phyloP scores from a whole-genome alignment of 2,888 invertebrate genomes.

The Heteropelma amictum region DNA sequence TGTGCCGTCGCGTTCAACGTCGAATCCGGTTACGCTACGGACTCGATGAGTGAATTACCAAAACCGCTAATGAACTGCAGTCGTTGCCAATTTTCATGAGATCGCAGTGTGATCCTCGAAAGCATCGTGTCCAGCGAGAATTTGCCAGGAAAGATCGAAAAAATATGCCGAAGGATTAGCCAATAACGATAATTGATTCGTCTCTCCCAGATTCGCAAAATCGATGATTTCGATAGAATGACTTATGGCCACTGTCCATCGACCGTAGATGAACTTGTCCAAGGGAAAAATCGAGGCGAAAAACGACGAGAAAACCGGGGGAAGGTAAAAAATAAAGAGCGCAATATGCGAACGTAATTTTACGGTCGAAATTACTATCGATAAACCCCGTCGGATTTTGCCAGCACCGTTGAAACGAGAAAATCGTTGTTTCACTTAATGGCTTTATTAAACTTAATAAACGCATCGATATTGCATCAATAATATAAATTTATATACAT shows the following conservation, averaged over 20 bases:
- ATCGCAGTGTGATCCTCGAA: background rate
- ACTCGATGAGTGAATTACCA: slow-evolving; percentile 54
- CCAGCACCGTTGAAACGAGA: slow-evolving; percentile 3
- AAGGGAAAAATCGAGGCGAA: no score
- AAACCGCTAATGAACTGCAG: slow-evolving; percentile 61
- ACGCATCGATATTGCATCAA: slow-evolving; percentile 32
- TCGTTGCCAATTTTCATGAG: slow-evolving; percentile 48
- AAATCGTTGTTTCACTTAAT: slow-evolving; percentile 33
- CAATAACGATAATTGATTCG: no score
- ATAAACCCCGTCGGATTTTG: background rate
- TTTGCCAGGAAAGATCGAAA: background rate
- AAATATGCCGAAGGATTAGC: background rate
- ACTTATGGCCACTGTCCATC: no score
- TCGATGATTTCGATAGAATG: no score
- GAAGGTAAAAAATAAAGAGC: background rate
- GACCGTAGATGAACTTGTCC: no score
- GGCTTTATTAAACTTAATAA: slow-evolving; percentile 40
- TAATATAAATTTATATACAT: no score
- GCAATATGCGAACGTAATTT: slow-evolving; percentile 14
- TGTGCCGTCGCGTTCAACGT: slow-evolving; percentile 14
- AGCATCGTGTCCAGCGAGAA: background rate
- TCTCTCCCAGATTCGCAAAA: no score
- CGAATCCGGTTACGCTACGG: slow-evolving; percentile 57
- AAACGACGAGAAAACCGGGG: no score
- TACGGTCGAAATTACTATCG: no score